Evolutionary conservation across 37 sponge, comb jelly and placozoan species (phyloP), one percentile per base, ranked within the genome.

Genomic region (Aplysina aerophoba): DNA sequence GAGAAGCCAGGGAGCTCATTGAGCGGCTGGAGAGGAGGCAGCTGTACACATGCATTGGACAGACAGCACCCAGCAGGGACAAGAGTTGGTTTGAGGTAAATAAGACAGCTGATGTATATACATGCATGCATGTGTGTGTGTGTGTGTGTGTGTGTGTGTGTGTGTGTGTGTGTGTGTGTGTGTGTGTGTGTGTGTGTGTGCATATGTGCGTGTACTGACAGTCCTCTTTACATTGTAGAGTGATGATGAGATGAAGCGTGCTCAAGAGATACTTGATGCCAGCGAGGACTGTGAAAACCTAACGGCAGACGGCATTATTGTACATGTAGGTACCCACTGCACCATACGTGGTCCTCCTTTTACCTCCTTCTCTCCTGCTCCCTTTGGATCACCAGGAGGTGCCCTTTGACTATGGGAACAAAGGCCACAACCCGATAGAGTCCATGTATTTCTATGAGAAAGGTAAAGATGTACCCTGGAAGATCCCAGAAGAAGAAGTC

Each of bases 391-490:
- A n/a, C n/a, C n/a, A n/a, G n/a, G n/a, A 87, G 8, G 92, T 93
- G 21, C 89, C 88, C 20, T 91, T 93, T 89, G 88, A 93, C 62
- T 97, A 95, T 87, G 98, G 98, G 16, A 95, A 84, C 89, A 80
- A 84, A 31, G 80, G 87, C 11, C 57, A 91, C 34, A 91, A 97
- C 34, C 98, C 98, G 4, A 91, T 97, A 30, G 92, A 93, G 28
- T 62, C 88, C 34, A 72, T 95, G 86, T 58, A 90, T 33, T 97
- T 97, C 81, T 97, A 95, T 57, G 36, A 55, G 21, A 97, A 97
- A 69, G 35, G 91, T 6, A 91, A 88, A 27, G 62, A 92, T 25
- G 87, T 73, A 66, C 90, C 98, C 0, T 58, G 91, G 22, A 81
- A 73, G 79, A 82, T 97, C 20, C 61, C 87, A 33, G 90, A 80